These are phyloP conservation scores for Sinella curviseta DNA, from an alignment of 1,140 invertebrate genomes.

Conservation along the genomic window DNA sequence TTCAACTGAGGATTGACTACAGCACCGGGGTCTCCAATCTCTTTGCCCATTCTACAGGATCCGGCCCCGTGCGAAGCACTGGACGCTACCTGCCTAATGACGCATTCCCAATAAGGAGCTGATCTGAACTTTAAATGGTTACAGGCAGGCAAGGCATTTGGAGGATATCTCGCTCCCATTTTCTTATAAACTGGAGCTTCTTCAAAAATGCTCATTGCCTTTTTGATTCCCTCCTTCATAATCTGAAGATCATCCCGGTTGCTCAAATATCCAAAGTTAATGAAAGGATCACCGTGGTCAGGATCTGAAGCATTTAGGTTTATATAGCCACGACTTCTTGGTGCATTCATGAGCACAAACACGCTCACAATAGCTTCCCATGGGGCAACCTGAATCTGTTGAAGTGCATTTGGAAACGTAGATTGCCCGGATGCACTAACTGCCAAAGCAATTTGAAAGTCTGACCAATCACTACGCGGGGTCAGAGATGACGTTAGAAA, in stretches of 20 bases:
- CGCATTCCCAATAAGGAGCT: not conserved
- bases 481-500: not conserved
- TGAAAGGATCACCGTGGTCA: not conserved
- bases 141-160: not conserved
- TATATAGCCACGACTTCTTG: slow-evolving; percentile 23
- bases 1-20: not conserved
- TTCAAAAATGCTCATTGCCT: not conserved
- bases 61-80: not conserved
- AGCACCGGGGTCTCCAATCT: not conserved
- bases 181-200: not conserved
- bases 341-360: not conserved
- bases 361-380: not conserved
- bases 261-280: not conserved
- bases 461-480: too few species aligned
- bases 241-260: not conserved
- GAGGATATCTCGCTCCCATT: not conserved
- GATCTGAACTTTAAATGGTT: not conserved
- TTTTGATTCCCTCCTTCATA: not conserved
- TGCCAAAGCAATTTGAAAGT: not conserved
- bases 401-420: not conserved
- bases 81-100: not conserved
- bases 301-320: not conserved
- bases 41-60: not conserved
- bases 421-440: not conserved
- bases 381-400: not conserved